Base-by-base conservation (phyloP, 1,140 invertebrate species). In the Halesus radiatus region DNA sequence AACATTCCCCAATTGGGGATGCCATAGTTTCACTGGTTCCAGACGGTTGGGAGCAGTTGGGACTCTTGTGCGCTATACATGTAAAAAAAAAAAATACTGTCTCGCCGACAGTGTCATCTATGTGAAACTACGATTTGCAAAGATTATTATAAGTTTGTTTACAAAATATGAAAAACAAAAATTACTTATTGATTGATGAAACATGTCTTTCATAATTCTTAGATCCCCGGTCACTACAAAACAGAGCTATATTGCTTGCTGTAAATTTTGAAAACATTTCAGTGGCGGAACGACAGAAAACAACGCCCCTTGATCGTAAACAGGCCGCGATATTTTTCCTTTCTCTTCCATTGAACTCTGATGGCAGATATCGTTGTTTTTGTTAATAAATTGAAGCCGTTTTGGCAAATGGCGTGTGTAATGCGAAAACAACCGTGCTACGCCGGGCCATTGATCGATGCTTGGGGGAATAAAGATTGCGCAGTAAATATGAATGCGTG, bases 381-480 rank as follows among this genome's bases (percentile, higher is more conserved):
- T 53, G 37, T 53, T 72, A 72, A 53, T 52, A 72, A 23, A 53
- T 50, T 45, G 18, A 23, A 72, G 45, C 68, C 52, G 68, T 72
- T 23, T 72, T 53, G 68, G 45, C 20, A 72, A 72, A 72, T 72
- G 68, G 68, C 45, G 68, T 53, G 68, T 72, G 45, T 53, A 72
- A 72, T 72, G 68, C 50, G 50, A 72, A 72, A 72, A 72, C 68
- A 72, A 53, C 37, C 22, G 50, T 32, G 45, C 18, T 72, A 13
- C 68, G 18, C 50, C 20, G n/a, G 62, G 58, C 58, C 23, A 23
- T 22, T 66, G 62, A 66, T 66, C 62, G 26, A 66, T 66, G 62
- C 29, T 26, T 26, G 22, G 62, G 62, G 22, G 29, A 16, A 66
- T 37, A 66, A 66, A n/a, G 26, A 29, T 66, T 22, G 32, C 29